Base-by-base conservation (phyloP, 2,888 invertebrate genomes). In the Seira musarum region DNA sequence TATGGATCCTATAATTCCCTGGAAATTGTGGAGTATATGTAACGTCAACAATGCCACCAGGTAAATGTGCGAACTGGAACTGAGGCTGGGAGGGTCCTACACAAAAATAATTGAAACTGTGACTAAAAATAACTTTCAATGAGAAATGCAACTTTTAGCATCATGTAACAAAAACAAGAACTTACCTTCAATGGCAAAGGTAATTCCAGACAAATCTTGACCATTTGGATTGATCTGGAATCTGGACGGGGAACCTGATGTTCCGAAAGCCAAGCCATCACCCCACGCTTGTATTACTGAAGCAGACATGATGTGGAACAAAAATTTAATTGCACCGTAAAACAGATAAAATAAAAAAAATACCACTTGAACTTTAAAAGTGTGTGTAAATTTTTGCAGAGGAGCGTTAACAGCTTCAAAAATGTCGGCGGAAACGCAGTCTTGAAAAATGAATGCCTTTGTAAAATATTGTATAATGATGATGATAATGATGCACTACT, bases 111-210 rank as follows among this genome's bases (percentile, higher is more conserved):
- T 24, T 15, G 70, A 8, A 70, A 30, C 19, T 40, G n/a, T 13
- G 19, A 35, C 30, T 25, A 17, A 46, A 49, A 49, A 15, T 49
- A 13, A n/a, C n/a, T n/a, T n/a, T n/a, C n/a, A n/a, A n/a, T 13
- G 15, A 49, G 10, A 49, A 49, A 13, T 49, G n/a, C n/a, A n/a
- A n/a, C 8, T 30, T n/a, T 10, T 15, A 2, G 3, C 3, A 30
- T 30, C n/a, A 24, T 49, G 3, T 49, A 8, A 8, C 49, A n/a
- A n/a, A 49, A 13, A 5, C 30, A 5, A 5, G 15, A 3, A 49
- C 49, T 65, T 80, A 83, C 86, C 86, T 84, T 86, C 86, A 53
- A 85, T 82, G 1, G 82, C 85, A 69, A 86, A 85, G 8, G 86
- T 86, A 49, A 86, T 86, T 49, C 86, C 86, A 22, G 71, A 63